These are phyloP conservation scores for Drosophila sturtevanti DNA, from an alignment of 1,140 invertebrate genomes.

Conservation along the genomic window DNA sequence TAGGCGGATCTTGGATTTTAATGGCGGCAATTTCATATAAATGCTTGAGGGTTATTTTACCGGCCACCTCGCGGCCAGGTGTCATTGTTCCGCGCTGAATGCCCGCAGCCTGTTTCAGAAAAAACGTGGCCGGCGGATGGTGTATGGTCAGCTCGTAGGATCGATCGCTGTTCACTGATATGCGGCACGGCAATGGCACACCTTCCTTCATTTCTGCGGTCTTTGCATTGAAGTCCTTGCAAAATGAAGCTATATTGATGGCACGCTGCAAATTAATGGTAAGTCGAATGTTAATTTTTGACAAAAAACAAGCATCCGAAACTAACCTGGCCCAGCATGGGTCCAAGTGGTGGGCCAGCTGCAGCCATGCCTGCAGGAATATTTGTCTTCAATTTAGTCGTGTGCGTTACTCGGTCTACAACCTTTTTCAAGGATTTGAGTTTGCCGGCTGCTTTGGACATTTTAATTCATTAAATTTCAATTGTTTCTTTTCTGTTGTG, in stretches of 20 bases:
- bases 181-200: slow-evolving; percentile 92
- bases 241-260: slow-evolving; percentile 97
- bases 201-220: slow-evolving; percentile 97
- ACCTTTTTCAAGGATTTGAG: slow-evolving; percentile 88
- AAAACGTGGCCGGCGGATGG: slow-evolving; percentile 93
- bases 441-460: slow-evolving; percentile 88
- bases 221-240: slow-evolving; percentile 98
- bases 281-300: not conserved
- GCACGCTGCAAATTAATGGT: slow-evolving; percentile 88
- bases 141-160: slow-evolving; percentile 92
- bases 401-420: slow-evolving; percentile 89
- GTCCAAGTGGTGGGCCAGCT: slow-evolving; percentile 94
- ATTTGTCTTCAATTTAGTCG: slow-evolving; percentile 88
- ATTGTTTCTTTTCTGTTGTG: slow-evolving; percentile 47
- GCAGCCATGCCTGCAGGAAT: slow-evolving; percentile 94
- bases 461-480: slow-evolving; percentile 82
- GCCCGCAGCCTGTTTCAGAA: slow-evolving; percentile 97
- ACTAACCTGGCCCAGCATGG: slow-evolving; percentile 93
- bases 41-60: slow-evolving; percentile 97
- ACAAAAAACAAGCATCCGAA: not conserved
- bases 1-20: slow-evolving; percentile 92
- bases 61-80: slow-evolving; percentile 91
- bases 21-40: slow-evolving; percentile 99
- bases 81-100: slow-evolving; percentile 92
- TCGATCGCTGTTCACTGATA: slow-evolving; percentile 93